phyloP scores from a whole-genome alignment of 2,797 vertebrate species.

The Myotis daubentonii region DNA sequence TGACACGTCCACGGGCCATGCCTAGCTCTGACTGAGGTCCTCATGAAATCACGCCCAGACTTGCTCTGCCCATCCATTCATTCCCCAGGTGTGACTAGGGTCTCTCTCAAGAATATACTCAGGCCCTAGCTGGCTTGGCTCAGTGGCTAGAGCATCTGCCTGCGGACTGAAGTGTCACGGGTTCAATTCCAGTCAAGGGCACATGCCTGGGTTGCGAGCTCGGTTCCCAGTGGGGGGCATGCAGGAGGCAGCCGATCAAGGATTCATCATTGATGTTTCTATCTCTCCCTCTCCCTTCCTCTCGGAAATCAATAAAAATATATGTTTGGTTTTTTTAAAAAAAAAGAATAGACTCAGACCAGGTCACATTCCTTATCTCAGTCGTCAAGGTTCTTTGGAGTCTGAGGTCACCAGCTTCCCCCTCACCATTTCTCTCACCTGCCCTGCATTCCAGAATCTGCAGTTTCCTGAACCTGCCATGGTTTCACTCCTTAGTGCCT shows the following conservation, averaged over 20 bases:
- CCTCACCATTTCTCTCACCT: not conserved
- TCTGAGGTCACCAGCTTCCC: not conserved
- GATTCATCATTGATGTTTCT: too few species aligned
- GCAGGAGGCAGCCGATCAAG: too few species aligned
- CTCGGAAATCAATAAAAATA: too few species aligned
- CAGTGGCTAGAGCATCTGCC: too few species aligned
- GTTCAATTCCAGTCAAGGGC: too few species aligned
- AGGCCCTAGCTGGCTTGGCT: not conserved
- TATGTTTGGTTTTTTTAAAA: too few species aligned
- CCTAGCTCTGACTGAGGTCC: not conserved
- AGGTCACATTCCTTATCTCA: not conserved
- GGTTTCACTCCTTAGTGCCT: not conserved
- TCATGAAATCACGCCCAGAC: not conserved
- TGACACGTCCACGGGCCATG: not conserved
- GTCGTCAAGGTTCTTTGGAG: not conserved
- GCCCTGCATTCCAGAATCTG: fast-evolving
- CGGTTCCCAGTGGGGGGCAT: too few species aligned
- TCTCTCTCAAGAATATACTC: not conserved
- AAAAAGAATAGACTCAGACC: not conserved
- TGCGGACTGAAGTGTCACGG: too few species aligned
- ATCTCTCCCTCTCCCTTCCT: too few species aligned
- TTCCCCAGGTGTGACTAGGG: not conserved
- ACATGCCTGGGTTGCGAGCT: too few species aligned
- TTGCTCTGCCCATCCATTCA: too few species aligned
- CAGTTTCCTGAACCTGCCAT: not conserved